A percentile compares a stretch with the other conserved stretches of the same genome.
phyloP scores from a whole-genome alignment of 1,140 invertebrate species.

The Calephelis nemesis region DNA sequence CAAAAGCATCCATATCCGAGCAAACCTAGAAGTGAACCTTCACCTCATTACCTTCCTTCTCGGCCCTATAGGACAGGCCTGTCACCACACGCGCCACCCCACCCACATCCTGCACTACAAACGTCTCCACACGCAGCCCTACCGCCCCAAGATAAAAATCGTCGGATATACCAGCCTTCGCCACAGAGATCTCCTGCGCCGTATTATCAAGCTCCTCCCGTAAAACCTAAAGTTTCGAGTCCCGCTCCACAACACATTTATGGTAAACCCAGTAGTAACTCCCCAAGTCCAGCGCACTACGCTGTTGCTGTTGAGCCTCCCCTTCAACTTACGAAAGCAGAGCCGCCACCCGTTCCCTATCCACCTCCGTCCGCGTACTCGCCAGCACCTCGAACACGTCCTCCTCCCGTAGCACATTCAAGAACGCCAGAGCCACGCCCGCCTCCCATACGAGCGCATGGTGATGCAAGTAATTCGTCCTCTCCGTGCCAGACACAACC shows the following conservation, averaged over 20 bases:
- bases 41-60: conserved; percentile 81
- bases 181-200: conserved; percentile 85
- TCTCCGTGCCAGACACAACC: conserved; percentile 84
- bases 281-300: conserved; percentile 82
- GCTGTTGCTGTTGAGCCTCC: conserved; percentile 80
- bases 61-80: conserved; percentile 81
- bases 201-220: conserved; percentile 77
- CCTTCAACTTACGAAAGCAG: conserved; percentile 84
- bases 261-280: conserved; percentile 83
- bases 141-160: conserved; percentile 81
- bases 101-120: conserved; percentile 78
- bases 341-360: conserved; percentile 83
- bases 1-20: conserved; percentile 83
- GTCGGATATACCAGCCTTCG: conserved; percentile 86
- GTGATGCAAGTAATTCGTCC: conserved; percentile 67
- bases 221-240: conserved; percentile 88
- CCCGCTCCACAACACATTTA: conserved; percentile 89
- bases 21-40: conserved; percentile 81
- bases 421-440: conserved; percentile 59
- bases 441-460: conserved; percentile 71
- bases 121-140: conserved; percentile 78
- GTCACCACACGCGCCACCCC: conserved; percentile 73
- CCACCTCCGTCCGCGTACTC: conserved; percentile 77
- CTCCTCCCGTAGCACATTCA: conserved; percentile 74
- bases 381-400: conserved; percentile 80